phyloP scores from a whole-genome alignment of 2,888 invertebrate species.

The Phaedon cochleariae region DNA sequence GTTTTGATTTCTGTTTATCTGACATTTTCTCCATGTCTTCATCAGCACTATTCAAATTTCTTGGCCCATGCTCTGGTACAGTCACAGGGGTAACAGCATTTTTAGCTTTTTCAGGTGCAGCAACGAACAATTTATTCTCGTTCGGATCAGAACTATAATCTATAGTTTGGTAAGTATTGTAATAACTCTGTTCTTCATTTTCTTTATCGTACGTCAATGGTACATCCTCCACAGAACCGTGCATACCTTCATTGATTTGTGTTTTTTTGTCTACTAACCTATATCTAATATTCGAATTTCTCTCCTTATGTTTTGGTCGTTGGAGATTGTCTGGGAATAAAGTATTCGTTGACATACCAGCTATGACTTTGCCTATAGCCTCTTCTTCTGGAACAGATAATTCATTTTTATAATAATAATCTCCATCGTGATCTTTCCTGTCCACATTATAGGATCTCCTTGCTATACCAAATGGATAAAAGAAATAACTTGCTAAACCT shows the following conservation, averaged over 20 bases:
- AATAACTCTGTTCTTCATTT: not conserved
- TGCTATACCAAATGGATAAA: constrained; percentile 77
- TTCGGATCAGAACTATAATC: constrained; percentile 8
- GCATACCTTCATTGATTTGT: constrained; percentile 32
- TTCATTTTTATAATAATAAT: constrained; percentile 74
- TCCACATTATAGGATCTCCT: constrained; percentile 74
- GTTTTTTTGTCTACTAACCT: constrained; percentile 47
- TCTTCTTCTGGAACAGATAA: constrained; percentile 80
- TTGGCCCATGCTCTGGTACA: constrained; percentile 73
- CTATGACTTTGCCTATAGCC: constrained; percentile 75
- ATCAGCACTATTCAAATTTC: constrained; percentile 53
- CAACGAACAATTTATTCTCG: constrained; percentile 70
- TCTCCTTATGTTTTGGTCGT: constrained; percentile 44
- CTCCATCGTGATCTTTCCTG: constrained; percentile 67
- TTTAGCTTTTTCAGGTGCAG: constrained; percentile 67
- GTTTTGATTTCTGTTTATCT: too few relatives aligned
- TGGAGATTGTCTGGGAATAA: constrained; percentile 34
- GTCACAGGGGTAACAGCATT: constrained; percentile 67
- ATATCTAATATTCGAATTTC: constrained; percentile 33
- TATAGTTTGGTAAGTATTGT: constrained; percentile 22
- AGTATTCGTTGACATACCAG: constrained; percentile 42
- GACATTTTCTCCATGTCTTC: not conserved
- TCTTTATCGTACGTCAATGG: constrained; percentile 30
- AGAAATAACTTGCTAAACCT: constrained; percentile 78
- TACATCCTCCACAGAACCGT: constrained; percentile 52